Conservation (phyloP, 2,113 vertebrate species). For the Cervus canadensis region DNA sequence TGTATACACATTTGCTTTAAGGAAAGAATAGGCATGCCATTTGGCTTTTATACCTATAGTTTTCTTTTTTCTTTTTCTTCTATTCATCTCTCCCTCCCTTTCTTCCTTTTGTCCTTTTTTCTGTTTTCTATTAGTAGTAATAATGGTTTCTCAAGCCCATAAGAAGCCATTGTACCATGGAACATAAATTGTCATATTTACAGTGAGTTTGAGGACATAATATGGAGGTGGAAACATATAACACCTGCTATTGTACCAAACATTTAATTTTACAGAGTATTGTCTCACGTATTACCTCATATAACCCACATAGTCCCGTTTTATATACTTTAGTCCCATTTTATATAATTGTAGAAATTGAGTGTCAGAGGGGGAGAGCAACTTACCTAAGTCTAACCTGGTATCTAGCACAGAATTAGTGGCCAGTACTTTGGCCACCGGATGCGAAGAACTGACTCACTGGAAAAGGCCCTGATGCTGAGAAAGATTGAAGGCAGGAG, state of each 20-base stretch:
- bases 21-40: neutral
- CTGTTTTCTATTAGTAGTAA: neutral
- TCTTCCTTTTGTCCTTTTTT: neutral
- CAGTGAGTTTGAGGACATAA: neutral
- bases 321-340: neutral
- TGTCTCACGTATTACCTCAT: neutral
- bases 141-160: neutral
- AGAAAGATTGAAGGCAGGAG: neutral
- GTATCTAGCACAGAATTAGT: neutral
- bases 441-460: neutral
- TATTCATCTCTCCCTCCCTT: neutral
- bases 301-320: neutral
- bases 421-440: neutral
- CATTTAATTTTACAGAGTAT: neutral
- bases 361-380: neutral
- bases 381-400: neutral
- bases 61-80: neutral
- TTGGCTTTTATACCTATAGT: neutral
- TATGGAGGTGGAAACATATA: neutral
- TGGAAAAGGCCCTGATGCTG: neutral
- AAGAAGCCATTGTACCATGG: neutral
- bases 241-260: neutral
- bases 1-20: neutral
- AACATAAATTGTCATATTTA: neutral
- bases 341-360: neutral